phyloP scores from a whole-genome alignment of 2,888 invertebrate species.

The Eilema depressum region DNA sequence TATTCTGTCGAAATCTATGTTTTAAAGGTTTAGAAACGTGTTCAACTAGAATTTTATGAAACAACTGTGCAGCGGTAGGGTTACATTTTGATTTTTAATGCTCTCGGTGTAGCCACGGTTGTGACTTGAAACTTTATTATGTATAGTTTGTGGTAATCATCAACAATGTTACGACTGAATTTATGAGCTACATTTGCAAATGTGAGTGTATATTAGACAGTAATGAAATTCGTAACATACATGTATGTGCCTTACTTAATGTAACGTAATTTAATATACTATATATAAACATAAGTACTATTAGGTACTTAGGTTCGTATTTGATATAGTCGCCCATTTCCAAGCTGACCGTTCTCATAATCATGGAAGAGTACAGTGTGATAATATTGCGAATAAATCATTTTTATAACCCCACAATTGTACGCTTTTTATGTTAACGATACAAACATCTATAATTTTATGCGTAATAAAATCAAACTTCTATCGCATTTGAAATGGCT shows the following conservation, averaged over 20 bases:
- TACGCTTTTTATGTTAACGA: conserved; percentile 32
- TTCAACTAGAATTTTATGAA: conserved; percentile 65
- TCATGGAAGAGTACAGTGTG: conserved; percentile 14
- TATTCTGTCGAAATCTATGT: conserved; percentile 69
- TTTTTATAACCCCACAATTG: conserved; percentile 27
- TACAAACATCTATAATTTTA: conserved; percentile 37
- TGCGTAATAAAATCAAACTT: conserved; percentile 45
- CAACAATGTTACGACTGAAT: conserved; percentile 48
- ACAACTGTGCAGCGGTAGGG: conserved; percentile 53
- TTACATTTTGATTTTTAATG: conserved; percentile 55
- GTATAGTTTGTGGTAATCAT: conserved; percentile 49
- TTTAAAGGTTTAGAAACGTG: conserved; percentile 67
- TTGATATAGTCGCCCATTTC: not conserved
- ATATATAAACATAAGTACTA: conserved; percentile 1
- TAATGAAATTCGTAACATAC: conserved; percentile 30
- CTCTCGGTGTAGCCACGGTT: conserved; percentile 37
- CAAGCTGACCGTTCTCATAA: conserved; percentile 2
- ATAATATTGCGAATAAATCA: conserved; percentile 25
- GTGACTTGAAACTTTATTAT: conserved; percentile 43
- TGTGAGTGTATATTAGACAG: conserved; percentile 34
- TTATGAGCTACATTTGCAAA: conserved; percentile 43
- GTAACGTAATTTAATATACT: not conserved
- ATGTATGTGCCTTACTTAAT: conserved; percentile 10
- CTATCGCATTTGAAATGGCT: conserved; percentile 49
- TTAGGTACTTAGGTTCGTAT: not conserved